Evolutionary conservation across 2,113 vertebrate genomes (phyloP), one percentile per base, ranked within the genome.

Genomic region (Centropristis striata): DNA sequence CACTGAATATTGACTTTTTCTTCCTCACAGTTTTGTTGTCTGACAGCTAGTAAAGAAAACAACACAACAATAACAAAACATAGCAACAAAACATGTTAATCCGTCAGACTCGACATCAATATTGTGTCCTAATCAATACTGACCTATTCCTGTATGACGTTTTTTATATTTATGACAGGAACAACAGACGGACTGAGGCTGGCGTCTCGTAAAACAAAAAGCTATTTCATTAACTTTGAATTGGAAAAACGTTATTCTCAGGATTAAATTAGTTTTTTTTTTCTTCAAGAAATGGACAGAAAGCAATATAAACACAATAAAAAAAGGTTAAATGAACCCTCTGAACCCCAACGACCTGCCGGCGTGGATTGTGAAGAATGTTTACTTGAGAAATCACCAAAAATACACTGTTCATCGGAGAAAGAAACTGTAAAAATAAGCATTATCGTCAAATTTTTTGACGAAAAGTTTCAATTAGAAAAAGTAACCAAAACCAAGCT

Each of bases 21-120:
- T 25, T 28, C 37, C 14, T 23, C 39, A 28, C 20, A 8, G 10
- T 59, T 60, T 47, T 50, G 21, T 0, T 32, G 23, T 60, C 32
- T 65, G 32, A 72, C 32, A 25, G 66, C 55, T 73, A 47, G 47
- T 81, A 70, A 76, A 81, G 9, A 50, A 72, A 84, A 80, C 16
- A 50, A 36, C 60, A 57, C 20, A 47, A 51, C 5, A 20, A 50
- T 18, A n/a, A 49, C 47, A 41, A 42, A 70, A 58, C 18, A 66
- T 23, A 44, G 36, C 54, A 58, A 57, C n/a, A n/a, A n/a, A n/a
- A n/a, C 60, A 49, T 20, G 15, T 9, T 1, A 32, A 18, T 18
- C n/a, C 25, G 5, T 74, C 13, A 65, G 8, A 51, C 58, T 21
- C 5, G 0, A 47, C 21, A 80, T 75, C 46, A 74, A 54, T 47